Percentiles rank a stretch among this genome's conserved stretches.
These are phyloP conservation scores for Mesaphorura yosii DNA, from an alignment of 1,140 invertebrate species.

Conservation along the genomic window DNA sequence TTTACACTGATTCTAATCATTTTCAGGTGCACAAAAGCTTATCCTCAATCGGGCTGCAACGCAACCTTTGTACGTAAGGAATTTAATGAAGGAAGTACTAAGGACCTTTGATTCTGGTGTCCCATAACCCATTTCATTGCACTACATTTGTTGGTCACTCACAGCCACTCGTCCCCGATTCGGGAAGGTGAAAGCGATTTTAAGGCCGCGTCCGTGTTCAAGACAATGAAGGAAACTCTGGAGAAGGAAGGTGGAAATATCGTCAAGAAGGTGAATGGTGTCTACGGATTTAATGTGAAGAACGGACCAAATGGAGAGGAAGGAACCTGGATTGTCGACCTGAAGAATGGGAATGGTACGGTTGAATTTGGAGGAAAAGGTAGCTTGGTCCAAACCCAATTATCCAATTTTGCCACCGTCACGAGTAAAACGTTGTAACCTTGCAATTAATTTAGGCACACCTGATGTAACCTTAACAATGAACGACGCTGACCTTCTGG, in stretches of 20 bases:
- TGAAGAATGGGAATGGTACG: constrained; percentile 72
- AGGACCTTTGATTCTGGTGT: no score
- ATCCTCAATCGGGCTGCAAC: no score
- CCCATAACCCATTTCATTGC: no score
- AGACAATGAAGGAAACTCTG: constrained; percentile 67
- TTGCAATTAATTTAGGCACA: constrained; percentile 53
- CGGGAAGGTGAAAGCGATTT: constrained; percentile 49
- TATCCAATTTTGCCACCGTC: no score
- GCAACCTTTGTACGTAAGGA: no score
- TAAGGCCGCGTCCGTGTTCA: constrained; percentile 63
- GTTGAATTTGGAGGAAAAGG: constrained; percentile 65
- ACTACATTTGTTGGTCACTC: no score
- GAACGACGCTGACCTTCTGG: constrained; percentile 69
- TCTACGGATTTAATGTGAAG: constrained; percentile 73
- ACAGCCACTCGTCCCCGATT: no score
- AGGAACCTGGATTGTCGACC: constrained; percentile 79
- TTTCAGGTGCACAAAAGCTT: no score
- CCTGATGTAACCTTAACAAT: constrained; percentile 85
- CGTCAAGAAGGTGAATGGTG: constrained; percentile 71
- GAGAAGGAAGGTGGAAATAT: constrained; percentile 63
- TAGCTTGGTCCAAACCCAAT: no score
- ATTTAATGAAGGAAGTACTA: no score
- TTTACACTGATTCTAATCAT: no score
- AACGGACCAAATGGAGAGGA: constrained; percentile 41
- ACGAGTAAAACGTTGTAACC: no score